A percentile compares a stretch with the other conserved stretches of the same genome.
These are phyloP conservation scores for Meloidogyne exigua DNA, from an alignment of 1,140 invertebrate genomes.

Conservation along the genomic window DNA sequence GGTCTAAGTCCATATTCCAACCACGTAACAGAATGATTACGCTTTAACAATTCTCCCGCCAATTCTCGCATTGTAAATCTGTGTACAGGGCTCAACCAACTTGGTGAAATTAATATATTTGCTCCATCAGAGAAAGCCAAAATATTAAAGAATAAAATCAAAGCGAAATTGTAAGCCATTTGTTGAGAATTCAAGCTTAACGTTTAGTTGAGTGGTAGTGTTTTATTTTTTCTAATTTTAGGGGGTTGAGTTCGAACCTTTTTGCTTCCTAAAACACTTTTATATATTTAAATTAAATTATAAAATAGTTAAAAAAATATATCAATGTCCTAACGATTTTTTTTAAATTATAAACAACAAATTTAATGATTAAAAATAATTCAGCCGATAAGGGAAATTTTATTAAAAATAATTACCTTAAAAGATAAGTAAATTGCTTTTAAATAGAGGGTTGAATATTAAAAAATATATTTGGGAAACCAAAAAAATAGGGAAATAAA, in stretches of 20 bases:
- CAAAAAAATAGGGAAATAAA: no score
- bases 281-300: background rate
- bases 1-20: slow-evolving; percentile 56
- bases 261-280: background rate
- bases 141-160: background rate
- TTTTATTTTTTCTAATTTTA: background rate
- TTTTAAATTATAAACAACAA: background rate
- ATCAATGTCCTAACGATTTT: no score
- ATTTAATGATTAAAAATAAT: background rate
- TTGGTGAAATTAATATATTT: slow-evolving; percentile 49
- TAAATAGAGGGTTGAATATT: no score
- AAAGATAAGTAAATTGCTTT: background rate
- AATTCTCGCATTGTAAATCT: slow-evolving; percentile 52
- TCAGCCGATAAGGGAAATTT: background rate
- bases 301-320: background rate
- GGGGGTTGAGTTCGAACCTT: background rate
- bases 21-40: slow-evolving; percentile 60
- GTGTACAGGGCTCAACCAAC: slow-evolving; percentile 52
- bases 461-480: no score
- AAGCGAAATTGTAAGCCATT: background rate
- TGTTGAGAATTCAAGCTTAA: no score
- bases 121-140: slow-evolving; percentile 16
- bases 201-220: background rate
- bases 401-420: background rate
- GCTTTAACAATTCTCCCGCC: slow-evolving; percentile 53